Base-by-base conservation (phyloP, 2,113 vertebrate species). In the Cyrtonyx montezumae region DNA sequence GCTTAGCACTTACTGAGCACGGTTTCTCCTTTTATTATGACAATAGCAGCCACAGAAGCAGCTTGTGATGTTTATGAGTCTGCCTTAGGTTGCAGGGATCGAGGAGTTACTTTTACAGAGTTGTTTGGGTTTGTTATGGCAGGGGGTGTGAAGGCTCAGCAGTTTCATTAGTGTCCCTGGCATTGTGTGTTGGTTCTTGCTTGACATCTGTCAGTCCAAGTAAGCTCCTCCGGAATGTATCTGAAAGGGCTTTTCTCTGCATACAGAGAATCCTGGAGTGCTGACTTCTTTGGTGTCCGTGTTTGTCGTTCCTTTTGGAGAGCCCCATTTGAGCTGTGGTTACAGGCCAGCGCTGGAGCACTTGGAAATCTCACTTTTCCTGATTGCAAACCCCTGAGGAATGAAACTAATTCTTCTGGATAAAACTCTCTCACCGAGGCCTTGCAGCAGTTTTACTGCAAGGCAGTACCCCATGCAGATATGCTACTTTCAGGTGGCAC, bases 71-170 rank as follows among this genome's bases (percentile, higher is more conserved):
- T 51, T 76, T 51, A 42, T 0, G 2, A 65, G 56, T 69, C 59
- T 0, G 1, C 2, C 22, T 58, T 77, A n/a, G 15, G 10, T 0
- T 36, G 55, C 13, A 42, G 30, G 25, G 2, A 1, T 21, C 0
- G 0, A 30, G 63, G 45, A 61, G 9, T 79, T 62, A 48, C 56
- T n/a, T 92, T n/a, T 92, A 46, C 12, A 61, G 37, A 85, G 58
- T 58, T 6, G 1, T 40, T 53, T 40, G 9, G 6, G 14, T 77
- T 80, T 86, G 40, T 45, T 13, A 13, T 9, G 8, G 16, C n/a
- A 17, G n/a, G 53, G 65, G 21, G 56, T 14, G 15, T 43, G n/a
- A 43, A 83, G 36, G 32, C 13, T 28, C 6, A 28, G 45, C 36
- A 36, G 2, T 8, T 45, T 55, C 87, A 22, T 53, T 81, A 36